These are phyloP conservation scores for Orthonyx spaldingii DNA, from an alignment of 2,113 vertebrate genomes.

Conservation along the genomic window DNA sequence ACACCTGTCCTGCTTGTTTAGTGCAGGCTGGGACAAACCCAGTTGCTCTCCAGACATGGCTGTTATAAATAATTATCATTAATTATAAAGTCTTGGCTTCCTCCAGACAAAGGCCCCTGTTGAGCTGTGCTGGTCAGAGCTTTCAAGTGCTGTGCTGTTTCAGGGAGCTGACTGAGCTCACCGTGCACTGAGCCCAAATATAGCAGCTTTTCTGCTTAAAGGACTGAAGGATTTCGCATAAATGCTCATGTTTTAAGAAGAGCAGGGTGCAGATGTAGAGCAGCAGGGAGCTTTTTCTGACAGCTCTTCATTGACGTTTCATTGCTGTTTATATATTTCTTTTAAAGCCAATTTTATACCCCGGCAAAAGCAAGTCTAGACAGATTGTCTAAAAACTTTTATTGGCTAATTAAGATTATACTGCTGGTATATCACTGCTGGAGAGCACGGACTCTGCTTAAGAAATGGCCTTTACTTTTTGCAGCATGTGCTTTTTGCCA, in stretches of 20 bases:
- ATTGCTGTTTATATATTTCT: conserved; percentile 22
- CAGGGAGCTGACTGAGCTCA: background rate
- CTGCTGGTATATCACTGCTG: background rate
- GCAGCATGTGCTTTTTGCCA: background rate
- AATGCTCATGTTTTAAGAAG: background rate
- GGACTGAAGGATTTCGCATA: background rate
- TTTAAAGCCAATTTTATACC: conserved; percentile 32
- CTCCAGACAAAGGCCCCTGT: background rate
- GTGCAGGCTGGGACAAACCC: background rate
- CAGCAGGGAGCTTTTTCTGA: background rate
- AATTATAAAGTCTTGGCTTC: background rate
- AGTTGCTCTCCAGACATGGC: accelerated
- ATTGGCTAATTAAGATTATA: conserved; percentile 35
- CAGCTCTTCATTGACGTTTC: background rate
- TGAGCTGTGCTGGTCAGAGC: background rate
- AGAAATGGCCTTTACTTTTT: background rate
- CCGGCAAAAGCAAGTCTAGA: conserved; percentile 44
- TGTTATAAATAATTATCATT: accelerated
- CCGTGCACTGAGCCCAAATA: background rate
- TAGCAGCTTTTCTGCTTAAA: background rate
- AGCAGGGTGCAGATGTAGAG: conserved; percentile 3
- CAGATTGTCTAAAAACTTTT: conserved; percentile 50
- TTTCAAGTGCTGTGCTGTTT: background rate
- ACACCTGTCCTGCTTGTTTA: accelerated
- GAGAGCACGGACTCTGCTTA: background rate